Evolutionary conservation across 2,113 vertebrate species (phyloP).

Genomic region (Tragelaphus scriptus): DNA sequence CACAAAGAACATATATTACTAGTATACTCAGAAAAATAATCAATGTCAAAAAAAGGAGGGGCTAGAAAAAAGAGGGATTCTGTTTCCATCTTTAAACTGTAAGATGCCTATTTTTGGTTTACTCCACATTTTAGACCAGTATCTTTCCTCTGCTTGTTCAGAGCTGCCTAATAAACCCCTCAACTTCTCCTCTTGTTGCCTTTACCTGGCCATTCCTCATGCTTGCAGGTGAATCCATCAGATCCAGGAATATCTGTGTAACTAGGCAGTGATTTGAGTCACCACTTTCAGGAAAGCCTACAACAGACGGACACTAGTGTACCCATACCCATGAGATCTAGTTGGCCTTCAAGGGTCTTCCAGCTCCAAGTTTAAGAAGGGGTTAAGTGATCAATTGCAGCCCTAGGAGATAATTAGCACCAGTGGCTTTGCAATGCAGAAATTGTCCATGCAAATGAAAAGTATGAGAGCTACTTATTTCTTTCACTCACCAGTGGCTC

Average conservation of each 20-base stretch:
- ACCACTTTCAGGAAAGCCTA: not conserved
- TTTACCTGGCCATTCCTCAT: not conserved
- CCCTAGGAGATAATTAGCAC: not conserved
- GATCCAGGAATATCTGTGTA: not conserved
- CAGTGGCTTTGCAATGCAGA: conserved; percentile 34
- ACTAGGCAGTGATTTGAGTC: not conserved
- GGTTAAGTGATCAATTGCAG: conserved; percentile 13
- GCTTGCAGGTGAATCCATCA: not conserved
- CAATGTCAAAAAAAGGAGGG: not conserved
- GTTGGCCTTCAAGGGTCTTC: conserved; percentile 13
- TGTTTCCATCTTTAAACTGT: not conserved
- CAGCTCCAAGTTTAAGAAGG: conserved; percentile 13
- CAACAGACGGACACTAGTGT: not conserved
- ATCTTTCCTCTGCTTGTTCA: not conserved
- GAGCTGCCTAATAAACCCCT: not conserved
- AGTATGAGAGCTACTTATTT: conserved; percentile 53
- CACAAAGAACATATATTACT: not conserved
- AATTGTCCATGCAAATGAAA: conserved; percentile 21
- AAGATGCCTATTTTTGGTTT: not conserved
- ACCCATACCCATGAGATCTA: not conserved
- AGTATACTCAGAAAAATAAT: not conserved
- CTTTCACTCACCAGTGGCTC: conserved; percentile 60
- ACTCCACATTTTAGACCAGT: too few relatives aligned
- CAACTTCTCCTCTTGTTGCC: not conserved
- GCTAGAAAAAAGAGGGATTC: not conserved